These are phyloP conservation scores for Coboldia fuscipes DNA, from an alignment of 1,140 invertebrate genomes.

Conservation along the genomic window DNA sequence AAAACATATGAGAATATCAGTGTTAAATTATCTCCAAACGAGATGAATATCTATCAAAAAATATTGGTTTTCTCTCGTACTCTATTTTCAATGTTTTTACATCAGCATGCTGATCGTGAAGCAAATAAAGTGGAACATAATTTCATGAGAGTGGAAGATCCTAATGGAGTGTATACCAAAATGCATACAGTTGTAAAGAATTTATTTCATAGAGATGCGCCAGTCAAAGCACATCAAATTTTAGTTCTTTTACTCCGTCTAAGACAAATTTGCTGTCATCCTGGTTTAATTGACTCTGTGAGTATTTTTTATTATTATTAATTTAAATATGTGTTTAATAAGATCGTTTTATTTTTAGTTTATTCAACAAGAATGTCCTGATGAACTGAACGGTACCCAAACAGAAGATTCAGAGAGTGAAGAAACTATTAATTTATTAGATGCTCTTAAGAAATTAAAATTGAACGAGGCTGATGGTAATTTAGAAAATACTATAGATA, in stretches of 20 bases:
- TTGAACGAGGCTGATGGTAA: slow-evolving; percentile 22
- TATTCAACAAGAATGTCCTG: slow-evolving; percentile 35
- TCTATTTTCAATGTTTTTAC: slow-evolving; percentile 50
- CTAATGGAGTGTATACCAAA: slow-evolving; percentile 24
- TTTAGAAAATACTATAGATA: slow-evolving; percentile 15
- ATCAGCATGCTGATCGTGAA: slow-evolving; percentile 48
- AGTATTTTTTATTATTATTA: not conserved
- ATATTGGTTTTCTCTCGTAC: slow-evolving; percentile 46
- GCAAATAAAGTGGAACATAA: slow-evolving; percentile 25
- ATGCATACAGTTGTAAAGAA: slow-evolving; percentile 36
- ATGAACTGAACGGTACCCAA: slow-evolving; percentile 18
- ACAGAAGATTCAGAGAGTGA: slow-evolving; percentile 20
- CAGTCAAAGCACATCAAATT: slow-evolving; percentile 51
- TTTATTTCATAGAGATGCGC: slow-evolving; percentile 28
- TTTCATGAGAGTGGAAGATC: slow-evolving; percentile 12
- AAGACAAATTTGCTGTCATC: slow-evolving; percentile 75
- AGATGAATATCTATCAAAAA: slow-evolving; percentile 59
- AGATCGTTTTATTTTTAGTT: slow-evolving; percentile 20
- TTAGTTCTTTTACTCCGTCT: slow-evolving; percentile 62
- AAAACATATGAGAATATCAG: slow-evolving; percentile 31
- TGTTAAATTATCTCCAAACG: slow-evolving; percentile 40
- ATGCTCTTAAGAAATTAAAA: slow-evolving; percentile 32
- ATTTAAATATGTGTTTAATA: slow-evolving; percentile 1
- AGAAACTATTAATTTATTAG: slow-evolving; percentile 32
- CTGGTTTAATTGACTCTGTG: slow-evolving; percentile 40